Percentiles rank a stretch among this genome's conserved stretches.
Evolutionary conservation across 1,140 invertebrate species (phyloP).

Genomic region (Batillaria attramentaria): DNA sequence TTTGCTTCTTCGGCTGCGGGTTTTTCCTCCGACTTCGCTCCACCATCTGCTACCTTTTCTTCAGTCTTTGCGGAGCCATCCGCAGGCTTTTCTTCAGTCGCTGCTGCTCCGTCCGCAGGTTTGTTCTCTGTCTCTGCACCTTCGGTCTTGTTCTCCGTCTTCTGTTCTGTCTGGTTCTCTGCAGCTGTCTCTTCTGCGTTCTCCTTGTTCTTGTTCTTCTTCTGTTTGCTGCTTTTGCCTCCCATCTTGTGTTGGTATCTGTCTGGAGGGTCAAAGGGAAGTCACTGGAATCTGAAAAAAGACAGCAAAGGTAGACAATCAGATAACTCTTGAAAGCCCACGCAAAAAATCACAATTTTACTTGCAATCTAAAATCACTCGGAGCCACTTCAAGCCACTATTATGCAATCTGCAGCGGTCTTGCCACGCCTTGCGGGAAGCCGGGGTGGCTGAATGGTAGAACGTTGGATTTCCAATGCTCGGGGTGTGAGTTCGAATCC

Average conservation of each 20-base stretch:
- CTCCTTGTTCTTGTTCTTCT: constrained; percentile 42
- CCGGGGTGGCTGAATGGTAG: too few relatives aligned
- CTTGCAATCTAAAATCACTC: too few relatives aligned
- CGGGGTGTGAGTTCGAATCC: too few relatives aligned
- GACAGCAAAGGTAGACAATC: not conserved
- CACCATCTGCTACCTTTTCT: not conserved
- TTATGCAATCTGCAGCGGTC: too few relatives aligned
- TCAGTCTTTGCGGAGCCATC: not conserved
- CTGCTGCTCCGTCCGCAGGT: not conserved
- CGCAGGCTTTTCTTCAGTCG: not conserved
- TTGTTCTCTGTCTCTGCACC: not conserved
- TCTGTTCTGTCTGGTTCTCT: constrained; percentile 7
- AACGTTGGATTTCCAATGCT: too few relatives aligned
- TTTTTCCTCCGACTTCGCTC: not conserved
- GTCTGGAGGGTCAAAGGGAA: not conserved
- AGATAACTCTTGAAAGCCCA: not conserved
- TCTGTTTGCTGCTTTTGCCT: constrained; percentile 45
- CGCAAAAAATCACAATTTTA: too few relatives aligned
- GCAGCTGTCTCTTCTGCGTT: constrained; percentile 15
- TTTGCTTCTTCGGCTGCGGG: not conserved
- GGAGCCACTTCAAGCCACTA: too few relatives aligned
- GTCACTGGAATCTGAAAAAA: not conserved
- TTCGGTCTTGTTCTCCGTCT: constrained; percentile 1
- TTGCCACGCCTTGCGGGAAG: too few relatives aligned
- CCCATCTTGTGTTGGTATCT: constrained; percentile 41